Conservation (phyloP, 2,888 invertebrate genomes). For the Pelosia muscerda region DNA sequence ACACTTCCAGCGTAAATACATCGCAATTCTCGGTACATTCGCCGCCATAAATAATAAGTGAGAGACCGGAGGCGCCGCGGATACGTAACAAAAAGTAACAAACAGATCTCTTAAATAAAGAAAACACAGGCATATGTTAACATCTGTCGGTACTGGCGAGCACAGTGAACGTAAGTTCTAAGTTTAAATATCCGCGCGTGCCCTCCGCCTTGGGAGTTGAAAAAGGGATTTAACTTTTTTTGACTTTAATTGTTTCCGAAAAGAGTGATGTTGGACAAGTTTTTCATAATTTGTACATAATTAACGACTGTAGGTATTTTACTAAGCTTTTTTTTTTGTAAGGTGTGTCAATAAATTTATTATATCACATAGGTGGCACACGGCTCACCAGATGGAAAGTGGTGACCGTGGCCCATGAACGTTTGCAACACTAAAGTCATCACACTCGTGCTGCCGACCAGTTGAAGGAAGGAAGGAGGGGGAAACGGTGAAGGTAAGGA, state of each 20-base stretch:
- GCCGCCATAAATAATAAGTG: constrained; percentile 84
- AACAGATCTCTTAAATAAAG: constrained; percentile 86
- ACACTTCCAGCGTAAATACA: constrained; percentile 49
- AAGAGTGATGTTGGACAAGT: background rate
- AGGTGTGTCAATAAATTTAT: no score
- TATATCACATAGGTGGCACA: no score
- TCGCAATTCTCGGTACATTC: constrained; percentile 68
- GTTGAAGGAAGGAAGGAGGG: no score
- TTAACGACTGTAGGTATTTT: no score
- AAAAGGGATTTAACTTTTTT: background rate
- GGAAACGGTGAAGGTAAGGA: no score
- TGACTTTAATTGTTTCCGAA: background rate
- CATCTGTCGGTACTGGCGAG: constrained; percentile 79
- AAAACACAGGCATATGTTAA: constrained; percentile 85
- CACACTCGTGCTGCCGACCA: no score
- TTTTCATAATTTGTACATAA: background rate
- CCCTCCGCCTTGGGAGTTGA: constrained; percentile 19
- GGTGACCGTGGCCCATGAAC: no score
- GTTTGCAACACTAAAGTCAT: no score
- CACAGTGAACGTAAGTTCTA: constrained; percentile 49
- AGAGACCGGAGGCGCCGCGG: constrained; percentile 84
- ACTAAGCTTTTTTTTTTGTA: background rate
- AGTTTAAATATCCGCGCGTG: constrained; percentile 51
- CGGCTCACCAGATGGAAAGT: no score
- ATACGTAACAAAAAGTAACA: constrained; percentile 84